Evolutionary conservation across 1,140 invertebrate genomes (phyloP).

Genomic region (Brachionus rubens): DNA sequence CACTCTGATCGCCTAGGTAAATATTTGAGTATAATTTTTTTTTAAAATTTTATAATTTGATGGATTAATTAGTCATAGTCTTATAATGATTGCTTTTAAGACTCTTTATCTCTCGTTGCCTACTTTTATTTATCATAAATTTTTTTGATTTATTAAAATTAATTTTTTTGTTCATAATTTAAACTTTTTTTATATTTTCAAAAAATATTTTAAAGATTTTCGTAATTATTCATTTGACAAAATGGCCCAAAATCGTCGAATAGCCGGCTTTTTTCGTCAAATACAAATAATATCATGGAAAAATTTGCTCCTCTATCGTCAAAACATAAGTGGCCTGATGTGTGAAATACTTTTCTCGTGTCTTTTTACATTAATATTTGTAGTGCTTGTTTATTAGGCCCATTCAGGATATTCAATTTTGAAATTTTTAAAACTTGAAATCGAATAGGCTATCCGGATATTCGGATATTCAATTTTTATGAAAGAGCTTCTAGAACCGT

Average conservation of each 20-base stretch:
- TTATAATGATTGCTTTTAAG: too few species aligned
- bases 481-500: too few species aligned
- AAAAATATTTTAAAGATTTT: background rate
- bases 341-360: constrained; percentile 30
- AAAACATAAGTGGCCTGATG: background rate
- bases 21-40: background rate
- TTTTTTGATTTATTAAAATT: background rate
- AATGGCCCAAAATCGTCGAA: background rate
- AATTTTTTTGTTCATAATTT: background rate
- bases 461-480: too few species aligned
- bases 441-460: too few species aligned
- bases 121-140: too few species aligned
- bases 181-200: background rate
- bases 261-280: constrained; percentile 38
- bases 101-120: too few species aligned
- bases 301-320: constrained; percentile 22
- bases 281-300: constrained; percentile 42
- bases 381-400: constrained; percentile 19
- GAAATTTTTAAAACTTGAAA: too few species aligned
- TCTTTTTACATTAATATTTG: constrained; percentile 22
- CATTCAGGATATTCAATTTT: too few species aligned
- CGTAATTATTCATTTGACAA: background rate
- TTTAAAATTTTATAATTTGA: background rate
- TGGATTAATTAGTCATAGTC: too few species aligned
- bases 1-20: too few species aligned